Base-by-base conservation (phyloP, 2,888 invertebrate species). In the Hirtodrosophila confusa region DNA sequence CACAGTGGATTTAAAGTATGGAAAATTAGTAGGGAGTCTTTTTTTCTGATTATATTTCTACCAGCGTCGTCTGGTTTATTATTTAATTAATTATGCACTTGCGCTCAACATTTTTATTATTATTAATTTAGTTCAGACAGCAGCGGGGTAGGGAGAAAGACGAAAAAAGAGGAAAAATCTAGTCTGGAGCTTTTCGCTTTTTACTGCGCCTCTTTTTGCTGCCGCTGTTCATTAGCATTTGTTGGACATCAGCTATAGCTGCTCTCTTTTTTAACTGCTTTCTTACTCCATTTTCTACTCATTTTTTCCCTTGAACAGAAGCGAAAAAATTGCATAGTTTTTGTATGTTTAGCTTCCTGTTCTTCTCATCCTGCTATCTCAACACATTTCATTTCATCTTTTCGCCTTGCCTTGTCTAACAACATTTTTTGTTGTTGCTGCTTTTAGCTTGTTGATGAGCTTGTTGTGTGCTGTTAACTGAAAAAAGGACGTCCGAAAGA, bases 1-100 rank as follows among this genome's bases (percentile, higher is more conserved):
- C 35, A 29, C 33, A 44, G 49, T 40, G 45, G 39, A 37, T 39
- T 65, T 27, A 40, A 12, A 53, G 36, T 48, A 7, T 4, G n/a
- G 12, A 1, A 9, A 12, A 48, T 36, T 8, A 24, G n/a, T 37
- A 48, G 24, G 10, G 27, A 31, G 36, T n/a, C 6, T 31, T 37
- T 39, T 43, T 44, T 37, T 48, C 31, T 4, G 23, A 39, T 69
- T 48, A 39, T 35, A 39, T 48, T 71, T 56, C 35, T 48, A 49
- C 35, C 40, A 56, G 24, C 61, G 27, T 36, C 48, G 64, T 66
- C 77, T 66, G 63, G 75, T 44, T 67, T 78, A 62, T 78, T 65
- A 78, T 78, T 78, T 67, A 78, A 78, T 78, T 78, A 78, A 78
- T 78, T 72, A 78, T 65, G 66, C 72, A 72, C 75, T 78, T 69